Percentiles rank a stretch among this genome's conserved stretches.
phyloP scores from a whole-genome alignment of 2,113 vertebrate species.

The Semicossyphus pulcher region DNA sequence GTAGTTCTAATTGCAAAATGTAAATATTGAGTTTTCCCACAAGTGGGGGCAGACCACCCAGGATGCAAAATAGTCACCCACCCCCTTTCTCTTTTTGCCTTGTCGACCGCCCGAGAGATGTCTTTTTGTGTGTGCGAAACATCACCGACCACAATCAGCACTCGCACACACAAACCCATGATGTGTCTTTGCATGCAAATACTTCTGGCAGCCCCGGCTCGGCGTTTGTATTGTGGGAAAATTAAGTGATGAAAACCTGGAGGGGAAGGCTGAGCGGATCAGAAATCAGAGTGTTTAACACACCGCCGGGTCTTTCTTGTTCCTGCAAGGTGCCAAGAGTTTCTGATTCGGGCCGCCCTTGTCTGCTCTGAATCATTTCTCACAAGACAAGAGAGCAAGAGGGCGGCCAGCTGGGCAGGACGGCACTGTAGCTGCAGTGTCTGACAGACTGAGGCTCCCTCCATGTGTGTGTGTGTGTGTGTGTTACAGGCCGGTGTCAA shows the following conservation, averaged over 20 bases:
- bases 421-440: conserved; percentile 72
- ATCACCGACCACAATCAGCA: conserved; percentile 78
- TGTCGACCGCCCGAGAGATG: conserved; percentile 77
- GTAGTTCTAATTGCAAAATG: conserved; percentile 88
- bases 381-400: conserved; percentile 61
- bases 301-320: conserved; percentile 42
- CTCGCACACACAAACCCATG: conserved; percentile 68
- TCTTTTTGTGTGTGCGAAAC: conserved; percentile 82
- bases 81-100: conserved; percentile 79
- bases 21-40: conserved; percentile 91
- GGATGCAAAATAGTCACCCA: conserved; percentile 86
- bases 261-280: conserved; percentile 31
- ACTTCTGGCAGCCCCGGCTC: conserved; percentile 65
- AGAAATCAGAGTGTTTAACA: conserved; percentile 24
- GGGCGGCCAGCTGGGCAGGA: conserved; percentile 56
- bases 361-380: conserved; percentile 69
- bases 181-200: conserved; percentile 79
- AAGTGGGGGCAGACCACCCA: conserved; percentile 88
- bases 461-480: conserved; percentile 43
- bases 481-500: conserved; percentile 80
- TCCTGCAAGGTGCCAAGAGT: conserved; percentile 59
- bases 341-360: conserved; percentile 45
- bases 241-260: conserved; percentile 69
- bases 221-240: conserved; percentile 72
- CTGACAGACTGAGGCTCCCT: conserved; percentile 64